A percentile compares a stretch with the other conserved stretches of the same genome.
Conservation (phyloP, 2,888 invertebrate species). For the Atrina japonica region DNA sequence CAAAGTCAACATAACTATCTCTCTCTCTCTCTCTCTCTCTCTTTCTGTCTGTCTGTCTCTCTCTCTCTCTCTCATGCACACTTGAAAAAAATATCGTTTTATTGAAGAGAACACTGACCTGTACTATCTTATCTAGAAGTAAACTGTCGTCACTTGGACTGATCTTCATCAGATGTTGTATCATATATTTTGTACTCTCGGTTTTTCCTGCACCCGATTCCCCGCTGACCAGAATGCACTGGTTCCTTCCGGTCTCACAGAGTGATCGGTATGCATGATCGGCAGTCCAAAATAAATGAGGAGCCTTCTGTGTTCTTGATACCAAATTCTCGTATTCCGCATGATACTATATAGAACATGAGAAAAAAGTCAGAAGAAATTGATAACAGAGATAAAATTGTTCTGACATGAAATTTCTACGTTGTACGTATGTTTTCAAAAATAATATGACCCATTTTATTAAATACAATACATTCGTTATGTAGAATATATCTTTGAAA, state of each 20-base stretch:
- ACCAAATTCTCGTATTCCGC: slow-evolving; percentile 55
- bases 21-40: too few species aligned
- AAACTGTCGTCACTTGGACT: slow-evolving; percentile 63
- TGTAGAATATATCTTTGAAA: too few species aligned
- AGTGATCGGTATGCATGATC: slow-evolving; percentile 62
- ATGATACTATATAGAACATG: slow-evolving; percentile 54
- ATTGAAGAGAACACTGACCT: slow-evolving; percentile 52
- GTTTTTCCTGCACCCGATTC: slow-evolving; percentile 77
- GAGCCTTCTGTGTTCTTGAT: slow-evolving; percentile 53
- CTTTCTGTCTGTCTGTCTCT: too few species aligned
- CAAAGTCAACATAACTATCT: too few species aligned
- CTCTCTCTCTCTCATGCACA: too few species aligned
- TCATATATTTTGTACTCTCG: slow-evolving; percentile 74
- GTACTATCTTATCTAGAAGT: slow-evolving; percentile 74
- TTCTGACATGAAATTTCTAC: too few species aligned
- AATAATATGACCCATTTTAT: too few species aligned
- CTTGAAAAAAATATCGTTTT: not conserved
- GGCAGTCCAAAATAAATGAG: slow-evolving; percentile 68
- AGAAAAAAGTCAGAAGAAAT: not conserved
- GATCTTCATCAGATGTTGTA: slow-evolving; percentile 72
- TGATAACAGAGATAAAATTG: not conserved
- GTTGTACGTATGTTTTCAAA: too few species aligned
- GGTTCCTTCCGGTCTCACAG: slow-evolving; percentile 58
- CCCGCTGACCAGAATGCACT: slow-evolving; percentile 74
- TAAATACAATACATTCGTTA: too few species aligned